Base-by-base conservation (phyloP, 2,797 vertebrate species). In the Falco naumanni region DNA sequence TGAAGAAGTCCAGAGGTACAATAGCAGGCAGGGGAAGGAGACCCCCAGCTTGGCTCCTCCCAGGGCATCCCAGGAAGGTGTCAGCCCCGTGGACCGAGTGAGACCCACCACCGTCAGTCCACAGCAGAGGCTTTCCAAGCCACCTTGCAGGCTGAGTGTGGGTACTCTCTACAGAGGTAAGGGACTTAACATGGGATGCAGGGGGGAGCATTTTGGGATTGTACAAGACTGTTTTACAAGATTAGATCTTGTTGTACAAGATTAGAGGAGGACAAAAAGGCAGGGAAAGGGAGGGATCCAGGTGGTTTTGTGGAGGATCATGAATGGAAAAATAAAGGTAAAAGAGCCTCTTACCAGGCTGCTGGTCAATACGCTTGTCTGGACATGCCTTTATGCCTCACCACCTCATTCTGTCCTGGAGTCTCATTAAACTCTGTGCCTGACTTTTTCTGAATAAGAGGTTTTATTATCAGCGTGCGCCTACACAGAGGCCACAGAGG, bases 11-110 rank as follows among this genome's bases (percentile, higher is more conserved):
- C 18, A 33, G 47, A 60, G 24, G 11, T 43, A 77, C 17, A 48
- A 31, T 4, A 48, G 13, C 10, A 41, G 29, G 9, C 1, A 53
- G 37, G 9, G 25, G 13, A 53, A n/a, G 1, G 11, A 53, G 6
- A n/a, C 2, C 17, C 28, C n/a, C 60, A n/a, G 4, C 7, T 8
- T 0, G 0, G 3, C 1, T 10, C 8, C 2, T 61, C n/a, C 24
- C 8, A 72, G 33, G 18, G 50, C 7, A 48, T 6, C 45, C n/a
- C 63, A n/a, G 37, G 17, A 41, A 5, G 3, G 0, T 45, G 11
- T 51, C 31, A 65, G 25, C 4, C 8, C 15, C 17, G 41, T 20
- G 16, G n/a, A 16, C n/a, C 66, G 43, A 11, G 20, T 51, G 57
- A 76, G 37, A 25, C 14, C 19, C 60, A 18, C 25, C 26, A 26